Evolutionary conservation across 53 echinoderm and acorn worm genomes (phyloP).

Genomic region (Antedon mediterranea): DNA sequence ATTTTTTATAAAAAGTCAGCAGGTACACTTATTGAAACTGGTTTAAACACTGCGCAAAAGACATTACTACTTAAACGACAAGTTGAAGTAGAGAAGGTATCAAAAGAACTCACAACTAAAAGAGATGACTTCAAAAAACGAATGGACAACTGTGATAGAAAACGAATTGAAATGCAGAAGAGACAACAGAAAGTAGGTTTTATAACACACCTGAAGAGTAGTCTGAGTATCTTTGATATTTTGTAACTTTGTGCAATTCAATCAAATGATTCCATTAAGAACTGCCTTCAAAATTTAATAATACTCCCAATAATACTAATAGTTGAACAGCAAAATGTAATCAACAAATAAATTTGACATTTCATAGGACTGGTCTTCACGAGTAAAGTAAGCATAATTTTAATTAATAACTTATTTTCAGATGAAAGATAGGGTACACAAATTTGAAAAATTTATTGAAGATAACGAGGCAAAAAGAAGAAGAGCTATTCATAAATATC

Average conservation of each 20-base stretch:
- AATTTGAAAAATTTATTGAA: slow-evolving; percentile 94
- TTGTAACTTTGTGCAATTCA: too few relatives aligned
- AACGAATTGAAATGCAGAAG: slow-evolving; percentile 60
- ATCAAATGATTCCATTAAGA: too few relatives aligned
- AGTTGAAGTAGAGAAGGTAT: slow-evolving; percentile 76
- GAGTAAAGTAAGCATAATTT: too few relatives aligned
- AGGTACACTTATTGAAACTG: slow-evolving; percentile 88
- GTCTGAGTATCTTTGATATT: too few relatives aligned
- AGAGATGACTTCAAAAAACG: slow-evolving; percentile 64
- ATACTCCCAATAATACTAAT: too few relatives aligned
- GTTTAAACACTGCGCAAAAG: slow-evolving; percentile 84
- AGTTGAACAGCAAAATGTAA: too few relatives aligned
- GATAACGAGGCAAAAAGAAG: slow-evolving; percentile 92
- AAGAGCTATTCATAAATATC: slow-evolving; percentile 93
- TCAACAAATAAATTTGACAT: too few relatives aligned
- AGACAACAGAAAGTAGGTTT: slow-evolving; percentile 65
- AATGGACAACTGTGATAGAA: slow-evolving; percentile 77
- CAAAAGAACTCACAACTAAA: slow-evolving; percentile 58
- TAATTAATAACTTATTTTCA: too few relatives aligned
- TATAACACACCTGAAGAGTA: too few relatives aligned
- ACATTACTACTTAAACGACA: slow-evolving; percentile 75
- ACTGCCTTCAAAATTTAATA: too few relatives aligned
- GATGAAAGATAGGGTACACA: slow-evolving; percentile 95
- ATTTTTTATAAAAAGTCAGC: slow-evolving; percentile 34
- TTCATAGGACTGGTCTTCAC: too few relatives aligned